These are phyloP conservation scores for Lepidocyrtinus sp. DNA, from an alignment of 2,888 invertebrate genomes.

Conservation along the genomic window DNA sequence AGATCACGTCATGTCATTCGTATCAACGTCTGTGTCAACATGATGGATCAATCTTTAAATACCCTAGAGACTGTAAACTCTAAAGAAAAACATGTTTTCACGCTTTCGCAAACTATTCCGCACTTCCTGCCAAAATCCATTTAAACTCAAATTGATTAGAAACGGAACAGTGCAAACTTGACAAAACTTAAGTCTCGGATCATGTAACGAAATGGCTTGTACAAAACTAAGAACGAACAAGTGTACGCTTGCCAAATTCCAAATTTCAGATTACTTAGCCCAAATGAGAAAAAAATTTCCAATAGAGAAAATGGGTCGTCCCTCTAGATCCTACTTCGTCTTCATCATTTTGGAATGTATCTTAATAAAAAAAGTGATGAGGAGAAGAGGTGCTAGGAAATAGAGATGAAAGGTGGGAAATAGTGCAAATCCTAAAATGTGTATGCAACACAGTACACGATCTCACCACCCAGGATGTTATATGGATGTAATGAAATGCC, in stretches of 20 bases:
- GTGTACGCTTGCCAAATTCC: constrained; percentile 12
- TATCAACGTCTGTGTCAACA: constrained; percentile 41
- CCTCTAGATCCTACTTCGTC: too few relatives aligned
- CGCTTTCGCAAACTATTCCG: constrained; percentile 7
- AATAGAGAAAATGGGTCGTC: too few relatives aligned
- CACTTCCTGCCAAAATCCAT: neutral
- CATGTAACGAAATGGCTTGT: constrained; percentile 11
- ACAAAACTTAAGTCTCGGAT: neutral
- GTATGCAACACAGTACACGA: constrained; percentile 33
- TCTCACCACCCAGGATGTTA: too few relatives aligned
- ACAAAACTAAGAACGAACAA: neutral
- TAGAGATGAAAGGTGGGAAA: constrained; percentile 69
- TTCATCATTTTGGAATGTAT: too few relatives aligned
- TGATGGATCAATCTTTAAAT: constrained; percentile 32
- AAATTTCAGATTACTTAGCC: neutral
- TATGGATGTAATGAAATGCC: constrained; percentile 59
- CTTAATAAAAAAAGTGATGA: constrained; percentile 39
- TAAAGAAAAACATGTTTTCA: constrained; percentile 10
- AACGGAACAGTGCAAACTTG: neutral
- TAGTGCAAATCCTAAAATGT: constrained; percentile 65
- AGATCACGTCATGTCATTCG: constrained; percentile 9
- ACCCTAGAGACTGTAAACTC: too few relatives aligned
- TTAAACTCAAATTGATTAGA: neutral
- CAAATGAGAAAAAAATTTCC: constrained; percentile 7
- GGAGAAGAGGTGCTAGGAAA: constrained; percentile 61